Base-by-base conservation (phyloP, 2,888 invertebrate genomes). In the Pollenia amentaria region DNA sequence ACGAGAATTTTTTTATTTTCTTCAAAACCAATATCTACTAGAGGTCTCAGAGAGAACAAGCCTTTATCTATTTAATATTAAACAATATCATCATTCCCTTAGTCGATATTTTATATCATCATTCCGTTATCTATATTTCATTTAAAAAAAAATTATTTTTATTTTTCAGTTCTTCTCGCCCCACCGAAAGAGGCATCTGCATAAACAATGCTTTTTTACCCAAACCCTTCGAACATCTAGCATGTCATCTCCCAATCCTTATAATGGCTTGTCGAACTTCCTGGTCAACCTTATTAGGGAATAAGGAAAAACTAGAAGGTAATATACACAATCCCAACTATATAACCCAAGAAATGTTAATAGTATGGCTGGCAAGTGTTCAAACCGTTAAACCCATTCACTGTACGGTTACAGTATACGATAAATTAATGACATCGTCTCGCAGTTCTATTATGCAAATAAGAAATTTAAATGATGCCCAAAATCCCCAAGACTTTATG, bases 241-340 rank as follows among this genome's bases (percentile, higher is more conserved):
- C 87, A 7, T 88, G 90, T 6, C 90, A 91, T 85, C 81, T 91
- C 29, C 91, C 91, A n/a, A 88, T 91, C 16, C 70, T 91, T 21
- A 90, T 91, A 46, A 90, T 91, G 90, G 90, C 89, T 7, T 90
- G 90, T 51, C 89, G 89, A 64, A 91, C 90, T 4, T 88, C 89
- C 0, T 88, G 90, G 80, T 88, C 87, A 21, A 84, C 88, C 16
- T 70, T 91, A 46, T 38, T 90, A 11, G 57, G 60, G 0, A 88
- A 89, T 40, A 89, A 89, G 48, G 62, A 88, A 51, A 67, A 51
- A 65, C n/a, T 89, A 40, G 85, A 88, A 16, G 53, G 42, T 81
- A 29, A 81, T 87, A 8, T 46, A 0, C 69, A 29, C 10, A 88
- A 89, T 73, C 73, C 88, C 1, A 70, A 89, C 2, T 84, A 89